Base-by-base conservation (phyloP, 2,113 vertebrate genomes). In the Pyxicephalus adspersus region DNA sequence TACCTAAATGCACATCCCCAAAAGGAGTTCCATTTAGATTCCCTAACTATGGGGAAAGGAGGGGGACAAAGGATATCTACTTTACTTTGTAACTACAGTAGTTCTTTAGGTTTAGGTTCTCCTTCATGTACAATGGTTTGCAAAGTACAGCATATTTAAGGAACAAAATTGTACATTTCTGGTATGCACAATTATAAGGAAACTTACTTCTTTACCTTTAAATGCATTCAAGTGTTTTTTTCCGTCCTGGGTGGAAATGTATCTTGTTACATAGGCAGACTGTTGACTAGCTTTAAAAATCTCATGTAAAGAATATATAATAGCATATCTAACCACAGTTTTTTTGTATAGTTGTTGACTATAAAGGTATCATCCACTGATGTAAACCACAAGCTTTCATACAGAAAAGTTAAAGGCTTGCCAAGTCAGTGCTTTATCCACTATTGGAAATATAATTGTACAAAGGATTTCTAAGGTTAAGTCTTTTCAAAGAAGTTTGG, bases 401-500 rank as follows among this genome's bases (percentile, higher is more conserved):
- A n/a, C 25, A 45, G 31, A 31, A 61, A 25, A 76, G 11, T 52
- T 51, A 26, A 19, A 5, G 18, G 13, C 18, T 22, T 76, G 38
- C 29, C 74, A 76, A 51, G 58, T 26, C 60, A 26, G 38, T 19
- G 23, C n/a, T 71, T 54, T 71, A 71, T 71, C 26, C 68, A 25
- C 11, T 71, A 54, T 71, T 57, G 20, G 26, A 58, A 58, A 60
- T 74, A 38, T 74, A 38, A 58, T 60, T 60, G 54, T 74, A 38
- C 20, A n/a, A 28, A 15, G 54, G 51, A 58, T 73, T 57, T 63
- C 18, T 61, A 50, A 61, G 54, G n/a, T 31, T 75, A 60, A 38
- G 72, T n/a, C 22, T 60, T 75, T 38, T 22, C n/a, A 25, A 61
- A 34, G 55, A 75, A 63, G 7, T 23, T 76, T 63, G 73, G 73